A percentile compares a stretch with the other conserved stretches of the same genome.
These are phyloP conservation scores for Solenopsis fugax DNA, from an alignment of 1,140 invertebrate species.

Conservation along the genomic window DNA sequence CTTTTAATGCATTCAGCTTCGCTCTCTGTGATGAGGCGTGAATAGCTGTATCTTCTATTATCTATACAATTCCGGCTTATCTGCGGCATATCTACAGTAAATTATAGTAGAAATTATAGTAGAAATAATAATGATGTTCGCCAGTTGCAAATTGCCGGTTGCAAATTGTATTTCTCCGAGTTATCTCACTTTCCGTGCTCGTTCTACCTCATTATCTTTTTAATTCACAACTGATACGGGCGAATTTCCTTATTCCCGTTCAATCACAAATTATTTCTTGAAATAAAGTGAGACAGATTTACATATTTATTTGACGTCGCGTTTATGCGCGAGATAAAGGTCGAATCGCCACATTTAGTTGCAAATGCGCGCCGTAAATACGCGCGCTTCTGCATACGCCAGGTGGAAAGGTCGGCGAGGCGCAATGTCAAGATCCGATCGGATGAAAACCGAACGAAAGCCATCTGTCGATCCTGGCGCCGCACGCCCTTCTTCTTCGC, in stretches of 20 bases:
- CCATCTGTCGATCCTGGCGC: conserved; percentile 60
- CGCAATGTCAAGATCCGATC: conserved; percentile 28
- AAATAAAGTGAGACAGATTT: conserved; percentile 20
- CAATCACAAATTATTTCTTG: neutral
- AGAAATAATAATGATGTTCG: conserved; percentile 25
- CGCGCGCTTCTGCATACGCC: neutral
- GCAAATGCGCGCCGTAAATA: conserved; percentile 4
- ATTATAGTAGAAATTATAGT: conserved; percentile 29
- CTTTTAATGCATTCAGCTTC: neutral
- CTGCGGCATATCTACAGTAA: no score
- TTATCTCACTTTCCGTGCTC: neutral
- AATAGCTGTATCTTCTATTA: neutral
- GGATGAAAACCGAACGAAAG: conserved; percentile 36
- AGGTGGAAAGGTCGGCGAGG: conserved; percentile 40
- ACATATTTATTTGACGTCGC: neutral
- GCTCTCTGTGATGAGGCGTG: neutral
- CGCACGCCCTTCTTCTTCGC: conserved; percentile 50
- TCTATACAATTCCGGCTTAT: conserved; percentile 1
- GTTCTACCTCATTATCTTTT: neutral
- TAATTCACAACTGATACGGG: neutral
- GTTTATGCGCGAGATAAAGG: conserved; percentile 5
- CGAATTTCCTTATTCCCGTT: neutral
- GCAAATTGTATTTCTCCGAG: conserved; percentile 2
- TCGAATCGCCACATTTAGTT: neutral
- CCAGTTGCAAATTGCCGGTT: conserved; percentile 31